A percentile compares a stretch with the other conserved stretches of the same genome.
Conservation (phyloP, 1,140 invertebrate genomes). For the Drosophila saltans region DNA sequence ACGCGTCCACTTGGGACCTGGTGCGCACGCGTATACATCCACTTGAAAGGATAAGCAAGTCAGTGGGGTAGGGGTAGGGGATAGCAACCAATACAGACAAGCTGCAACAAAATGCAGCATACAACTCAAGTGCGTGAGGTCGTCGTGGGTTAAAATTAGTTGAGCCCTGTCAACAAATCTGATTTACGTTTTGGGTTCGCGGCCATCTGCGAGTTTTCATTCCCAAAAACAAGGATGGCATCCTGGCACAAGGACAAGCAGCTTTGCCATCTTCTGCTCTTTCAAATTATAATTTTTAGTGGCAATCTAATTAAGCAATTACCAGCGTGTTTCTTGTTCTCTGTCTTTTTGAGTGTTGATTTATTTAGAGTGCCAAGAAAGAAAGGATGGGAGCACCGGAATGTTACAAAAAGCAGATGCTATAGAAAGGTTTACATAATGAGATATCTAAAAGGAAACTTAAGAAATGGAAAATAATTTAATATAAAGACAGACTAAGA, state of each 20-base stretch:
- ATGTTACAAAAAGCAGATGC: slow-evolving; percentile 26
- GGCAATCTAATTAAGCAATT: slow-evolving; percentile 81
- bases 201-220: slow-evolving; percentile 47
- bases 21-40: slow-evolving; percentile 57
- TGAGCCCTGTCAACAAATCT: slow-evolving; percentile 79
- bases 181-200: slow-evolving; percentile 63
- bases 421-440: not conserved
- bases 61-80: not conserved
- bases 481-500: too few relatives aligned
- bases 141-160: slow-evolving; percentile 76
- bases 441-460: too few relatives aligned
- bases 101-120: slow-evolving; percentile 27
- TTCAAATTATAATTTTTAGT: slow-evolving; percentile 77
- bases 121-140: slow-evolving; percentile 54
- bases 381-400: too few relatives aligned
- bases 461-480: too few relatives aligned
- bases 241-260: not conserved
- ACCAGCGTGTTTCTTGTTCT: slow-evolving; percentile 58
- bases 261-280: slow-evolving; percentile 28
- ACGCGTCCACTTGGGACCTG: slow-evolving; percentile 66
- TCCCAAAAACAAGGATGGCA: not conserved
- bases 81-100: slow-evolving; percentile 12
- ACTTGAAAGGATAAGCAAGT: slow-evolving; percentile 57
- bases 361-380: slow-evolving; percentile 39
- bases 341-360: slow-evolving; percentile 48